Evolutionary conservation across 2,113 vertebrate genomes (phyloP).

Genomic region (Peromyscus maniculatus): DNA sequence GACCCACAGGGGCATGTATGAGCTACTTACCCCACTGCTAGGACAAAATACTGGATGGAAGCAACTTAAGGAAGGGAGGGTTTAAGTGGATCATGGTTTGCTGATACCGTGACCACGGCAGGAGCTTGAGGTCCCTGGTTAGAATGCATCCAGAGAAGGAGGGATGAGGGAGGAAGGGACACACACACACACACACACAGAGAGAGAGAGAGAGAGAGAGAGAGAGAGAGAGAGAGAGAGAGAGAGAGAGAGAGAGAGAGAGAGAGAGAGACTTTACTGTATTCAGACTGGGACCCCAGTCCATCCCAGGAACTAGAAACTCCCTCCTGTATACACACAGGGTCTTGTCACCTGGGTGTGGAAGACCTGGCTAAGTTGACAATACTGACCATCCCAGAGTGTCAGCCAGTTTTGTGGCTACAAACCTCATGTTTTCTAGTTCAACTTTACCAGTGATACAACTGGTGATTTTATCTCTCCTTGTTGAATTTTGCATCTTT

Average conservation of each 20-base stretch:
- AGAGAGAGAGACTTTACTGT: not conserved
- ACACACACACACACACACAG: too few species aligned
- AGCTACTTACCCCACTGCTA: not conserved
- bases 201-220: not conserved
- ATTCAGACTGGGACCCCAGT: not conserved
- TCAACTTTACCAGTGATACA: slow-evolving; percentile 2
- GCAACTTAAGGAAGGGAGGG: too few species aligned
- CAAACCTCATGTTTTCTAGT: not conserved
- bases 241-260: not conserved
- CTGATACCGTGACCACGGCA: not conserved
- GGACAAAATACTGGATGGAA: not conserved
- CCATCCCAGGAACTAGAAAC: not conserved
- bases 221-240: not conserved
- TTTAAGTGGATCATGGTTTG: not conserved
- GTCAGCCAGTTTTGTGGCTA: not conserved
- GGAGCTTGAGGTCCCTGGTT: not conserved
- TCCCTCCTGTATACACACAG: not conserved
- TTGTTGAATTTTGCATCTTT: slow-evolving; percentile 24
- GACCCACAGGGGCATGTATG: not conserved
- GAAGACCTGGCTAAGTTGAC: not conserved
- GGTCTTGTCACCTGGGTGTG: not conserved
- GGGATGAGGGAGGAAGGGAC: not conserved
- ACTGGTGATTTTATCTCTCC: slow-evolving; percentile 43
- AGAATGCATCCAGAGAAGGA: not conserved
- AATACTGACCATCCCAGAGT: not conserved